Evolutionary conservation across 2,113 vertebrate genomes (phyloP), one percentile per base, ranked within the genome.

Genomic region (Pseudopipra pipra): DNA sequence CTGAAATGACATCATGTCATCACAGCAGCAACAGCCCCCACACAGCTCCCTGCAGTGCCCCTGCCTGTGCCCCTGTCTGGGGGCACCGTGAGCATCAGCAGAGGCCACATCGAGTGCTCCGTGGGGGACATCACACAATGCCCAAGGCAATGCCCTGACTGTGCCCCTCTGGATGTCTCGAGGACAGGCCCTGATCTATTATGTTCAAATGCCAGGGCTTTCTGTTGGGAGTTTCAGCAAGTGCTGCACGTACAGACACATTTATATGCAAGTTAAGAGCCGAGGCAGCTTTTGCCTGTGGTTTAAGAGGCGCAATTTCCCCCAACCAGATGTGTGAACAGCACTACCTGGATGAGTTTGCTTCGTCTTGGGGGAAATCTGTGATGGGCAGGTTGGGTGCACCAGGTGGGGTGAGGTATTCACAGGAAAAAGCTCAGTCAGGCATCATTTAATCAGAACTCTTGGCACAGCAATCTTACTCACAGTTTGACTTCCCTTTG

Each of bases 191-290:
- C 52, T n/a, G 4, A 35, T 27, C 30, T 77, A 9, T 56, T 13
- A 6, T 5, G n/a, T 56, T 49, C 4, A 5, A 44, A 39, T 20
- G 31, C 22, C 33, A 61, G 16, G 52, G 6, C n/a, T 62, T 35
- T 47, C 5, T 20, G 18, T 59, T 55, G 27, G 23, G 59, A 39
- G 30, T 39, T 65, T 61, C 25, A 27, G 35, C 13, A 75, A 35
- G 49, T n/a, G 27, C 5, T 8, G n/a, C 3, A 27, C 4, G 11
- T 35, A 8, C 0, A 1, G 71, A 47, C 22, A 30, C 33, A 28
- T 67, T 66, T 44, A 12, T n/a, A 25, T 25, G 35, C 4, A n/a
- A 49, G 28, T 27, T 62, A 49, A 82, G 44, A 41, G 28, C 33
- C 17, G 54, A 22, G 1, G 3, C 6, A 63, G 75, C 43, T 67